A percentile compares a stretch with the other conserved stretches of the same genome.
These are phyloP conservation scores for Phocoena sinus DNA, from an alignment of 2,113 vertebrate species.

Conservation along the genomic window DNA sequence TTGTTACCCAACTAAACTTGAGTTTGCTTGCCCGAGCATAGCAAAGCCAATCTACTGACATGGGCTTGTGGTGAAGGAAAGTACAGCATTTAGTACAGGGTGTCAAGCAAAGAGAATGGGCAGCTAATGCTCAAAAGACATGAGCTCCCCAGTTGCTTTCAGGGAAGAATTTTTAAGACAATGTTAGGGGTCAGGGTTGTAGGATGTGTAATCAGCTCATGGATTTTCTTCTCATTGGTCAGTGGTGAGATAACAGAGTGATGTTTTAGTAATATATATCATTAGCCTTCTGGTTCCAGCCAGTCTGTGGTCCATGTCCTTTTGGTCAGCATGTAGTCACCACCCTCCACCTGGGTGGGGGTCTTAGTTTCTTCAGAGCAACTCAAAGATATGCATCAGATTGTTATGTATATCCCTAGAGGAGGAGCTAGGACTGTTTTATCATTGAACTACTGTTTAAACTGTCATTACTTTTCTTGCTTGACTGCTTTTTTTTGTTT, in stretches of 20 bases:
- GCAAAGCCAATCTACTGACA: neutral
- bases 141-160: neutral
- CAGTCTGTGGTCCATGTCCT: neutral
- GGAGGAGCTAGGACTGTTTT: neutral
- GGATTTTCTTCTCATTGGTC: neutral
- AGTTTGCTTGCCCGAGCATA: neutral
- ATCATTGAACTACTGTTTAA: neutral
- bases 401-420: neutral
- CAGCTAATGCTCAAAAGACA: neutral
- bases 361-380: neutral
- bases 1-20: neutral
- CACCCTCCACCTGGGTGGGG: neutral
- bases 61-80: neutral
- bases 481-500: neutral
- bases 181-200: neutral
- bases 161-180: neutral
- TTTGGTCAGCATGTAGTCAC: neutral
- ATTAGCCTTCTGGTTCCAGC: neutral
- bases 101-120: neutral
- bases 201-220: neutral
- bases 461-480: neutral
- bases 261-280: neutral
- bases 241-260: neutral
- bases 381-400: neutral
- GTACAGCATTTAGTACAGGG: neutral